A percentile compares a stretch with the other conserved stretches of the same genome.
phyloP scores from a whole-genome alignment of 2,113 vertebrate genomes.

The Camelus bactrianus region DNA sequence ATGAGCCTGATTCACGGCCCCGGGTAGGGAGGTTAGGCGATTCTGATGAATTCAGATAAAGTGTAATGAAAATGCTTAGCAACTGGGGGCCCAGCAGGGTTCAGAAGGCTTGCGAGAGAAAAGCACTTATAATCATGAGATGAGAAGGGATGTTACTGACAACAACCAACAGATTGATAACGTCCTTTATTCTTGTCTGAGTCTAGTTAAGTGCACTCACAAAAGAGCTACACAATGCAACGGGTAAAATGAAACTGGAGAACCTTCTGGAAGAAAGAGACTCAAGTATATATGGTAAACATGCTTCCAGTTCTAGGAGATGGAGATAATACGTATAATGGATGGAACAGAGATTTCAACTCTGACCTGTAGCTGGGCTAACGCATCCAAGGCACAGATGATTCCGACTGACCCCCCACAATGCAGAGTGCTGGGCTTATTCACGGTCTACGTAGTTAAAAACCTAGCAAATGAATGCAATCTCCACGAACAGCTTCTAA shows the following conservation, averaged over 20 bases:
- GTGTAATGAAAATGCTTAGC: slow-evolving; percentile 75
- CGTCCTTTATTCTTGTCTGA: not conserved
- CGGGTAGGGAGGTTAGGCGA: slow-evolving; percentile 70
- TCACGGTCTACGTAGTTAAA: not conserved
- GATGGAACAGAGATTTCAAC: not conserved
- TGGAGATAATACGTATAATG: not conserved
- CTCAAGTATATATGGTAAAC: not conserved
- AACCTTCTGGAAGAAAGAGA: not conserved
- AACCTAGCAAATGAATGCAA: not conserved
- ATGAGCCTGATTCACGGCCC: slow-evolving; percentile 71
- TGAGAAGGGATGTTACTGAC: not conserved
- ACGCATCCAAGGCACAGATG: not conserved
- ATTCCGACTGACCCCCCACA: not conserved
- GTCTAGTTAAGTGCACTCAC: not conserved
- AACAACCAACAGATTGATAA: not conserved
- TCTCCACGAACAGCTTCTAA: not conserved
- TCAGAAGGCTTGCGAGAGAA: slow-evolving; percentile 39
- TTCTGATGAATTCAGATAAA: slow-evolving; percentile 81
- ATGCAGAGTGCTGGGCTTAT: not conserved
- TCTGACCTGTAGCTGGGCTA: not conserved
- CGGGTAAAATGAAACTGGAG: not conserved
- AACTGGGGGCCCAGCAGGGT: slow-evolving; percentile 62
- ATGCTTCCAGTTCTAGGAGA: not conserved
- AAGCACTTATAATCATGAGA: not conserved
- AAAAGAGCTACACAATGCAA: not conserved